Percentiles rank a stretch among this genome's conserved stretches.
Evolutionary conservation across 37 sponge, comb jelly and placozoan genomes (phyloP).

Genomic region (Petrosia ficiformis): DNA sequence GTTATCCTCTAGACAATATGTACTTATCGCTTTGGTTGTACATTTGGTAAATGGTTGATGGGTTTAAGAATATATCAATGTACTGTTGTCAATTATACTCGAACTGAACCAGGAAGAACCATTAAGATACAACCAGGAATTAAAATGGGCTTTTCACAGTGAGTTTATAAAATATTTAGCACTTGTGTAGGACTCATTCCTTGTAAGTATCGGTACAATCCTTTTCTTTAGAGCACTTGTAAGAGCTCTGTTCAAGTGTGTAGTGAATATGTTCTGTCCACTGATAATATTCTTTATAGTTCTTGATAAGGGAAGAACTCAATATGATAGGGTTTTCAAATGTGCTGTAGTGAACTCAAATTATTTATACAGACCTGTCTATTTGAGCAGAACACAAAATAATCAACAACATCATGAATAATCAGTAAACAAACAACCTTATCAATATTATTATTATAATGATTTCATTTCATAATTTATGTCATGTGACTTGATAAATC

Average conservation of each 20-base stretch:
- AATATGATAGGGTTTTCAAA: conserved; percentile 41
- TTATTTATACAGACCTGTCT: conserved; percentile 41
- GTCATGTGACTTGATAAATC: background rate
- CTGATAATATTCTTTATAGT: conserved; percentile 52
- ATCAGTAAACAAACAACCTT: background rate
- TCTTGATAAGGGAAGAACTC: conserved; percentile 31
- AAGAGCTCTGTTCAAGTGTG: conserved; percentile 48
- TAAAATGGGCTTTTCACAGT: conserved; percentile 19
- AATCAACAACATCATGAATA: background rate
- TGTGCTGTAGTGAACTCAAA: conserved; percentile 36
- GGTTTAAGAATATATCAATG: conserved; percentile 37
- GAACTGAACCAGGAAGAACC: conserved; percentile 37
- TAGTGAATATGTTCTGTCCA: conserved; percentile 41
- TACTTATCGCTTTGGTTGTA: conserved; percentile 26
- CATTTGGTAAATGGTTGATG: conserved; percentile 64
- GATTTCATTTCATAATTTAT: background rate
- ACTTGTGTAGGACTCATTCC: no score
- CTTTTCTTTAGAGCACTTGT: conserved; percentile 14
- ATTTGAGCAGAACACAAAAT: background rate
- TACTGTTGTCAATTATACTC: conserved; percentile 25
- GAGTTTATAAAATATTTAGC: background rate
- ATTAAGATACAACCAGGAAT: conserved; percentile 41
- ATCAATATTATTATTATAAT: background rate
- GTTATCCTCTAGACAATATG: conserved; percentile 15
- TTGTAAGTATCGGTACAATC: no score